Evolutionary conservation across 2,888 invertebrate genomes (phyloP).

Genomic region (Diarsia dahlii): DNA sequence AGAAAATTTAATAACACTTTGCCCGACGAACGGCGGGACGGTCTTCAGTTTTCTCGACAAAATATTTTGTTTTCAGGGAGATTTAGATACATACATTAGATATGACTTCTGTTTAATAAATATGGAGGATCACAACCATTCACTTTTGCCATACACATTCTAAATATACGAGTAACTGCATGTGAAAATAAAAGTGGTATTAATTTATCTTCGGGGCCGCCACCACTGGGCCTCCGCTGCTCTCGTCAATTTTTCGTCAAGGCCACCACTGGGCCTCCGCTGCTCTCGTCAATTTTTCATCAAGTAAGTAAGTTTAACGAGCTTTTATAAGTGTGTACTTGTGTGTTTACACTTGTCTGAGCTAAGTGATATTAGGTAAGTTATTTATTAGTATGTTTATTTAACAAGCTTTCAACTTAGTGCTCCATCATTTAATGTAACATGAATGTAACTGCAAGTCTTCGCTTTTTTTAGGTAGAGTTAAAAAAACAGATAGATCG

Average conservation of each 20-base stretch:
- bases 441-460: neutral
- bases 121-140: neutral
- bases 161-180: neutral
- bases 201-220: slow-evolving; percentile 21
- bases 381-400: slow-evolving; percentile 1
- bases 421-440: neutral
- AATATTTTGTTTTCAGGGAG: neutral
- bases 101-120: neutral
- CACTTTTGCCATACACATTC: slow-evolving; percentile 12
- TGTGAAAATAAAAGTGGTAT: slow-evolving; percentile 10
- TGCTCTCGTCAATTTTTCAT: too few relatives aligned
- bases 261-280: too few relatives aligned
- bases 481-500: neutral
- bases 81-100: neutral
- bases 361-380: slow-evolving; percentile 30
- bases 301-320: too few relatives aligned
- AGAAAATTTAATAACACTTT: too few relatives aligned
- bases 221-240: too few relatives aligned
- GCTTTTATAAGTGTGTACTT: neutral
- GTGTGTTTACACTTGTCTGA: neutral
- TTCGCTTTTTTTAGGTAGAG: neutral
- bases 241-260: too few relatives aligned
- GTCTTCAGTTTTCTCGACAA: neutral
- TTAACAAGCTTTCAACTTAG: slow-evolving; percentile 21
- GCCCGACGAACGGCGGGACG: too few relatives aligned